These are phyloP conservation scores for Trypoxylon attenuatum DNA, from an alignment of 2,888 invertebrate species.

Conservation along the genomic window DNA sequence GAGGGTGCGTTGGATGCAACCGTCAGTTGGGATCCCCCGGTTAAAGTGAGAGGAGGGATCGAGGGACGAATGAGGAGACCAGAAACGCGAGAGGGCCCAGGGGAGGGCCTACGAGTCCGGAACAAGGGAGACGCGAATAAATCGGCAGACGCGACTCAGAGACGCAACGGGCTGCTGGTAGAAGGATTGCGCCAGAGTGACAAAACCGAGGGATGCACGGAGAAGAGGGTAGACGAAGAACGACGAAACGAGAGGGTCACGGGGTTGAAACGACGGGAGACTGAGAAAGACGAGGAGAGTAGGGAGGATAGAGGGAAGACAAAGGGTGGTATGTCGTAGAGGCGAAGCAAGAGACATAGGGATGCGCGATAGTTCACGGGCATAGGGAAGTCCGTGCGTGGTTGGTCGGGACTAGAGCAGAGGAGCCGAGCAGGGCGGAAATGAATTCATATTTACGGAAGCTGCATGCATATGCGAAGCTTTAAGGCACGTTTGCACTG, in stretches of 20 bases:
- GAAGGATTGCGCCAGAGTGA: slow-evolving; percentile 2
- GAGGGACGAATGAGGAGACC: background rate
- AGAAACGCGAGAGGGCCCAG: background rate
- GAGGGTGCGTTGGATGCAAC: background rate
- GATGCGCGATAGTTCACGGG: slow-evolving; percentile 17
- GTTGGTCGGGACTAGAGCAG: slow-evolving; percentile 16
- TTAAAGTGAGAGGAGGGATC: background rate
- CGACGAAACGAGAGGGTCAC: slow-evolving; percentile 5
- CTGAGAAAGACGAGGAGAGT: background rate
- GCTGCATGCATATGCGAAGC: slow-evolving; percentile 45
- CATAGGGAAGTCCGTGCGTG: too few relatives aligned
- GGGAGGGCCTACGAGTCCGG: too few relatives aligned
- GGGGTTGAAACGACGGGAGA: background rate
- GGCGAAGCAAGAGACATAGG: background rate
- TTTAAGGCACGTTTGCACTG: slow-evolving; percentile 34
- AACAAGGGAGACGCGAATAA: background rate
- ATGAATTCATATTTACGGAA: slow-evolving; percentile 56
- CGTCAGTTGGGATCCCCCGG: too few relatives aligned
- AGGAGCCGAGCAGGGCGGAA: slow-evolving; percentile 16
- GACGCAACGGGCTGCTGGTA: background rate
- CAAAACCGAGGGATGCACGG: background rate
- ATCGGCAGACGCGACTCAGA: background rate
- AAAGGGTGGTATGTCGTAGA: background rate
- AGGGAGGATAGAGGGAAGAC: background rate
- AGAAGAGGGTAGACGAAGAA: background rate